These are phyloP conservation scores for Egretta garzetta DNA, from an alignment of 2,113 vertebrate species.

Conservation along the genomic window DNA sequence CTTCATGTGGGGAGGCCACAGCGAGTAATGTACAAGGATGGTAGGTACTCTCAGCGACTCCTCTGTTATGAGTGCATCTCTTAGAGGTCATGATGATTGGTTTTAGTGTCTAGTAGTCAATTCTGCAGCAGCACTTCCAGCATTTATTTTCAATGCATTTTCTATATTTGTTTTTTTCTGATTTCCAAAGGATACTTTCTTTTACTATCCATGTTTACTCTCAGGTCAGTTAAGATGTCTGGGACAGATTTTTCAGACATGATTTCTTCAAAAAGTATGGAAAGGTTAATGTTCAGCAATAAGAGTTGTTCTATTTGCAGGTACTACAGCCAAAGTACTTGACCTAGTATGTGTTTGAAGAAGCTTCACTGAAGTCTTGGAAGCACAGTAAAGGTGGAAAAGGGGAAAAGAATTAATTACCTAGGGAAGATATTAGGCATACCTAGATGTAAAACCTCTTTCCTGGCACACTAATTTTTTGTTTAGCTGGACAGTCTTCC, in stretches of 20 bases:
- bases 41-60: background rate
- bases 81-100: background rate
- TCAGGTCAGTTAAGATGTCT: background rate
- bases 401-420: background rate
- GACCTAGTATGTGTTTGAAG: background rate
- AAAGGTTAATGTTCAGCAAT: background rate
- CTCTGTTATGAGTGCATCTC: background rate
- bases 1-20: background rate
- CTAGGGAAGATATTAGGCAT: background rate
- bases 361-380: background rate
- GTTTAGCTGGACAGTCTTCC: background rate
- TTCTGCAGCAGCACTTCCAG: background rate
- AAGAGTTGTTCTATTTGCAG: background rate
- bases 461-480: background rate
- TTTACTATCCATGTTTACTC: background rate
- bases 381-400: background rate
- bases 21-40: accelerated
- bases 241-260: background rate
- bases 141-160: background rate
- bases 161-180: background rate
- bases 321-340: background rate
- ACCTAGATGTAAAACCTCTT: background rate
- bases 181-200: background rate
- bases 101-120: background rate
- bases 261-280: background rate